phyloP scores from a whole-genome alignment of 2,797 vertebrate species.

The Semotilus atromaculatus region DNA sequence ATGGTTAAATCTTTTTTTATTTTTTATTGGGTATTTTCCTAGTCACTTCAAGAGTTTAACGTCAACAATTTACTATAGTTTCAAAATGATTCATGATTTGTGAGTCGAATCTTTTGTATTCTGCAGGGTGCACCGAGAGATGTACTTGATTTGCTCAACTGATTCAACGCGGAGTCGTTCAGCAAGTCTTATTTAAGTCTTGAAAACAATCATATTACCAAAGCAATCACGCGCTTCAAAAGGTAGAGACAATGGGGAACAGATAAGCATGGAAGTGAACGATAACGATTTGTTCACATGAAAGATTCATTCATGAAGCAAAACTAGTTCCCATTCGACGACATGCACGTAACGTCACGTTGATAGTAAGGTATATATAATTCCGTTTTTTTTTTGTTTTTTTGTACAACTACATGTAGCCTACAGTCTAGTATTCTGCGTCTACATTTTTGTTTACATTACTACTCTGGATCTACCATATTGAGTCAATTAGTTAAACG shows the following conservation, averaged over 20 bases:
- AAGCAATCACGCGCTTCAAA: not conserved
- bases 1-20: not conserved
- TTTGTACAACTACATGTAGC: no score
- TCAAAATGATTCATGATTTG: not conserved
- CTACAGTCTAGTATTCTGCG: not conserved
- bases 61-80: not conserved
- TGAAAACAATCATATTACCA: no score
- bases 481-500: constrained; percentile 49
- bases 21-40: not conserved
- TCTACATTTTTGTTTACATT: not conserved
- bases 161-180: not conserved
- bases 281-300: not conserved
- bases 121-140: not conserved
- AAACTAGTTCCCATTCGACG: not conserved
- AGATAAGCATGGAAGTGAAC: not conserved
- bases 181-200: not conserved
- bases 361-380: not conserved
- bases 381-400: no score
- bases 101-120: not conserved
- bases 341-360: not conserved
- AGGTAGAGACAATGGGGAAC: no score
- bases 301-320: not conserved
- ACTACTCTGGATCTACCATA: not conserved
- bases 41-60: not conserved
- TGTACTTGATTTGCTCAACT: not conserved